These are phyloP conservation scores for Dysdera silvatica DNA, from an alignment of 1,140 invertebrate genomes.

Conservation along the genomic window DNA sequence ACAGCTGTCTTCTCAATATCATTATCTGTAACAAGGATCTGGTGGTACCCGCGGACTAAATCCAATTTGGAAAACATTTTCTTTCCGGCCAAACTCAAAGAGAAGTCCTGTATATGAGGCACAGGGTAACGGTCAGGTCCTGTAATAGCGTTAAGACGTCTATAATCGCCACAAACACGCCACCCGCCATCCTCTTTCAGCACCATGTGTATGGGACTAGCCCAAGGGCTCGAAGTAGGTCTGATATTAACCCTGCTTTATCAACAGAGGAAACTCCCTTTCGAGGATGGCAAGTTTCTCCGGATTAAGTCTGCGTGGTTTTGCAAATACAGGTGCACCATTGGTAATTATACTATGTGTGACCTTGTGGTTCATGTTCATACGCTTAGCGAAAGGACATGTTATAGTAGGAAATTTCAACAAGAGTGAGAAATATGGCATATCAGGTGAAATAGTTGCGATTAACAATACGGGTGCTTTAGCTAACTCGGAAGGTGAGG, in stretches of 20 bases:
- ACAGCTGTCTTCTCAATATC: conserved; percentile 23
- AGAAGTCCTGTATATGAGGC: conserved; percentile 24
- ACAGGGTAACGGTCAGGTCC: conserved; percentile 24
- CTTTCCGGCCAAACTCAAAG: conserved; percentile 1
- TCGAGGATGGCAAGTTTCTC: conserved; percentile 1
- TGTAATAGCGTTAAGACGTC: conserved; percentile 14
- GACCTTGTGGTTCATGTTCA: conserved; percentile 18
- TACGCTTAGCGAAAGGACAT: no score
- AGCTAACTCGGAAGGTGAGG: neutral
- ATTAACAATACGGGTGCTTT: neutral
- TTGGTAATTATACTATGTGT: conserved; percentile 11
- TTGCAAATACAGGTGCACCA: conserved; percentile 9
- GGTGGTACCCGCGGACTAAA: conserved; percentile 16
- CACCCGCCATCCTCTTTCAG: conserved; percentile 24
- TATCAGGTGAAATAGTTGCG: neutral
- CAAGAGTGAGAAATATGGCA: no score
- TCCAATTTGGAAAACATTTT: conserved; percentile 19
- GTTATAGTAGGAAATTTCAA: no score
- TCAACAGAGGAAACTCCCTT: conserved; percentile 15
- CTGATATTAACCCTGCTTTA: conserved; percentile 25
- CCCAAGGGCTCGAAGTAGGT: conserved; percentile 27
- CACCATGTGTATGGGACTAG: conserved; percentile 35
- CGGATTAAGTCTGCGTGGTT: conserved; percentile 9
- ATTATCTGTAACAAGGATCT: conserved; percentile 4
- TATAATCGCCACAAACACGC: conserved; percentile 16